Percentiles rank a stretch among this genome's conserved stretches.
Conservation (phyloP, 2,797 vertebrate genomes). For the Sebastolobus altivelis region DNA sequence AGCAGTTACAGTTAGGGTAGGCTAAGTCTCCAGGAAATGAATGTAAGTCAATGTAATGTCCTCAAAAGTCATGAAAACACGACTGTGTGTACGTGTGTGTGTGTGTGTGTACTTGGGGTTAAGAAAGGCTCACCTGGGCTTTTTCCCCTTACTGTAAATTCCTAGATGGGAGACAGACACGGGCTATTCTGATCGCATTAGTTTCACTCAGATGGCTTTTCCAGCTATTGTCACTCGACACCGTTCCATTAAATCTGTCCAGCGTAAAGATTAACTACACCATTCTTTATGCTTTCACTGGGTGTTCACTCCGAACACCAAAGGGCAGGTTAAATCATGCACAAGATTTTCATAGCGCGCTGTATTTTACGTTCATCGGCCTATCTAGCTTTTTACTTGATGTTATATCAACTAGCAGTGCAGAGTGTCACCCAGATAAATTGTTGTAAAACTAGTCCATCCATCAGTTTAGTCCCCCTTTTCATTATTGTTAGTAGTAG, state of each 20-base stretch:
- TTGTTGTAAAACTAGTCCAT: slow-evolving; percentile 31
- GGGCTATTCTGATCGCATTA: slow-evolving; percentile 73
- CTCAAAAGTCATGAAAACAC: too few species aligned
- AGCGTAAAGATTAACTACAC: slow-evolving; percentile 85
- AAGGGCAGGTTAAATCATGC: slow-evolving; percentile 77
- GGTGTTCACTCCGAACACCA: slow-evolving; percentile 57
- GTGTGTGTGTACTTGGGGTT: slow-evolving; percentile 24
- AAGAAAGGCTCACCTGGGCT: slow-evolving; percentile 62
- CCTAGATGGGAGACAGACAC: slow-evolving; percentile 64
- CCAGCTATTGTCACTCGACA: slow-evolving; percentile 88
- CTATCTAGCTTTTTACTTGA: slow-evolving; percentile 49
- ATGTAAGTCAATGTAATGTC: too few species aligned
- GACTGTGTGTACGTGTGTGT: too few species aligned
- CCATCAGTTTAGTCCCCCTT: slow-evolving; percentile 32
- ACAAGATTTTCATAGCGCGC: slow-evolving; percentile 53
- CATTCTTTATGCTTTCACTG: slow-evolving; percentile 76
- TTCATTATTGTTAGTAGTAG: slow-evolving; percentile 9
- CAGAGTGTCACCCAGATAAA: slow-evolving; percentile 38
- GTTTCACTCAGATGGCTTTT: slow-evolving; percentile 86
- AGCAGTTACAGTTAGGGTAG: too few species aligned
- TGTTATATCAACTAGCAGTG: slow-evolving; percentile 52
- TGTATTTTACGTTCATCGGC: slow-evolving; percentile 55
- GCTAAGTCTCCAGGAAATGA: too few species aligned
- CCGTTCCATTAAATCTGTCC: slow-evolving; percentile 89
- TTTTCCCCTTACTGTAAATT: slow-evolving; percentile 68